A percentile compares a stretch with the other conserved stretches of the same genome.
Conservation (phyloP, 2,888 invertebrate species). For the Dicycla oo region DNA sequence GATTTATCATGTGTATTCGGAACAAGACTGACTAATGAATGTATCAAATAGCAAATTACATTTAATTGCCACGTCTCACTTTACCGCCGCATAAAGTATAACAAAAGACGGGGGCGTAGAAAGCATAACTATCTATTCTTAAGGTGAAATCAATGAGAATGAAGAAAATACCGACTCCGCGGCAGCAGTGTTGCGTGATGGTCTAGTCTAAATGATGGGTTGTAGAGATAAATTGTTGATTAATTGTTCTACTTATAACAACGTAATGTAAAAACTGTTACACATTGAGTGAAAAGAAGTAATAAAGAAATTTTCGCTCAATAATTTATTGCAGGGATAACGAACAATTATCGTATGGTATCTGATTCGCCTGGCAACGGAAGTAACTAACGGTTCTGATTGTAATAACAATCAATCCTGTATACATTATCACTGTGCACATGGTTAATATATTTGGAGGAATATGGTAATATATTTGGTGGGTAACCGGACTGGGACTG, state of each 20-base stretch:
- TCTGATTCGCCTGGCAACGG: slow-evolving; percentile 9
- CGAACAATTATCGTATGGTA: slow-evolving; percentile 23
- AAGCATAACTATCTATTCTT: slow-evolving; percentile 79
- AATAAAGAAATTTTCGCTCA: slow-evolving; percentile 34
- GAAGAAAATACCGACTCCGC: slow-evolving; percentile 70
- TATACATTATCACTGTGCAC: slow-evolving; percentile 9
- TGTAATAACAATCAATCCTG: slow-evolving; percentile 33
- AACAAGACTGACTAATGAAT: slow-evolving; percentile 49
- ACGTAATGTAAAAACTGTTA: slow-evolving; percentile 31
- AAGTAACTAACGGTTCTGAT: slow-evolving; percentile 33
- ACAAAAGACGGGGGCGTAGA: slow-evolving; percentile 72
- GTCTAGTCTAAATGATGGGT: slow-evolving; percentile 65
- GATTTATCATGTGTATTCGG: slow-evolving; percentile 35
- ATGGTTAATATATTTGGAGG: slow-evolving; percentile 7
- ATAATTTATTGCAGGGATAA: slow-evolving; percentile 29
- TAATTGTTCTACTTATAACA: slow-evolving; percentile 60
- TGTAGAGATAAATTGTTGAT: slow-evolving; percentile 58
- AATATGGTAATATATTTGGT: too few relatives aligned
- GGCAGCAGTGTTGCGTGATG: slow-evolving; percentile 75
- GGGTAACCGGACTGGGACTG: not conserved
- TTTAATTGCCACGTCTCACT: slow-evolving; percentile 59
- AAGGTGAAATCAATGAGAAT: slow-evolving; percentile 80
- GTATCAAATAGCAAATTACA: slow-evolving; percentile 54
- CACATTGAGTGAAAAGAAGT: slow-evolving; percentile 37
- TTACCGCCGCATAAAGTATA: slow-evolving; percentile 57